These are phyloP conservation scores for Dryocosmus kuriphilus DNA, from an alignment of 2,888 invertebrate species.

Conservation along the genomic window DNA sequence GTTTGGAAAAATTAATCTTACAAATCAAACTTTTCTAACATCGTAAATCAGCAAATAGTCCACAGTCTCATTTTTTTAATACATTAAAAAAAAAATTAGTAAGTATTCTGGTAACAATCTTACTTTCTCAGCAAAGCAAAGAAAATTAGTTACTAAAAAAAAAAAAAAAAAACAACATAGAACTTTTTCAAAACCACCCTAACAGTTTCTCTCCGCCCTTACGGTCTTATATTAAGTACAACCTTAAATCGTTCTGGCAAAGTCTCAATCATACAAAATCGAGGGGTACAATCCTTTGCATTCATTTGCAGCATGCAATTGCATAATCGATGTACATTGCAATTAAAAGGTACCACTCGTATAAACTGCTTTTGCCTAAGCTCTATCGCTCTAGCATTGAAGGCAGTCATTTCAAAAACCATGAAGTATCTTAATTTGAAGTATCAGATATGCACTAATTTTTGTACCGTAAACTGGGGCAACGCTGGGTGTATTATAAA, in stretches of 20 bases:
- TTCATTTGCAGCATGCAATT: background rate
- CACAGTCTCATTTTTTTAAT: background rate
- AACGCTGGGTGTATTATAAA: background rate
- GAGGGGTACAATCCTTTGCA: background rate
- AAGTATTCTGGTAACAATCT: background rate
- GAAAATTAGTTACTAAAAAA: background rate
- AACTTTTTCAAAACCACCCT: slow-evolving; percentile 12
- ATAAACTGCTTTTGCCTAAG: background rate
- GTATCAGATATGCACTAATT: slow-evolving; percentile 33
- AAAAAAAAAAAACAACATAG: background rate
- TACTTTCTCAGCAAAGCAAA: background rate
- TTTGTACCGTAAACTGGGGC: background rate
- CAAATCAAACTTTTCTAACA: too few species aligned
- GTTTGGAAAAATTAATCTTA: background rate
- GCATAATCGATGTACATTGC: background rate
- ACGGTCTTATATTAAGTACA: slow-evolving; percentile 3
- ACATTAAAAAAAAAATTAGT: background rate
- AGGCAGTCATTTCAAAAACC: slow-evolving; percentile 24
- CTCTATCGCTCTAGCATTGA: background rate
- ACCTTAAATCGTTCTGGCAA: background rate
- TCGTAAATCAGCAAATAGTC: background rate
- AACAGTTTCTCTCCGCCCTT: background rate
- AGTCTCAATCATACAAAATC: slow-evolving; percentile 6
- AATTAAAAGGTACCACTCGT: background rate
- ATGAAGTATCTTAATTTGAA: slow-evolving; percentile 16